phyloP scores from a whole-genome alignment of 2,888 invertebrate species.

The Saturnia japonica region DNA sequence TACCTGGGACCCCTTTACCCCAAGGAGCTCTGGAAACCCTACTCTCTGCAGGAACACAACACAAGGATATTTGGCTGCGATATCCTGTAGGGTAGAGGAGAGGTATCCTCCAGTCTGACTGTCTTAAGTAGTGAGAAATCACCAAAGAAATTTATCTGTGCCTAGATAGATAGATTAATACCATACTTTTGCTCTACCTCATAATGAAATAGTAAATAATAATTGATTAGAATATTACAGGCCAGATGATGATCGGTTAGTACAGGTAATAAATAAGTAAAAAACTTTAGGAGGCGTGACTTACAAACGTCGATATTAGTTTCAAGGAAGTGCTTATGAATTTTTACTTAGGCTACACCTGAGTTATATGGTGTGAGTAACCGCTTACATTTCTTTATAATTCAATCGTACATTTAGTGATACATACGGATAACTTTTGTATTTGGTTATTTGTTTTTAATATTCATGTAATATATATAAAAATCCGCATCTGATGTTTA shows the following conservation, averaged over 20 bases:
- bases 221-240: background rate
- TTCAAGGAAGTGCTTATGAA: constrained; percentile 27
- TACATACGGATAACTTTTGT: background rate
- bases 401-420: background rate
- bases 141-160: too few relatives aligned
- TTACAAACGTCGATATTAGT: constrained; percentile 11
- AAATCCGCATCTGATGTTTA: too few relatives aligned
- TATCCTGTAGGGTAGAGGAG: too few relatives aligned
- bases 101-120: too few relatives aligned
- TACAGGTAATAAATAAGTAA: constrained; percentile 15
- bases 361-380: constrained; percentile 19
- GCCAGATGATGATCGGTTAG: background rate
- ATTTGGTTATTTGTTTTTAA: background rate
- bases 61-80: too few relatives aligned
- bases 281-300: constrained; percentile 12
- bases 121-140: too few relatives aligned
- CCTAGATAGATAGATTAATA: too few relatives aligned
- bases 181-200: too few relatives aligned
- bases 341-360: constrained; percentile 27
- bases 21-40: too few relatives aligned
- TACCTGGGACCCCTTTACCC: too few relatives aligned
- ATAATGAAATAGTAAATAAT: background rate
- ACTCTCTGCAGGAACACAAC: too few relatives aligned
- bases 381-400: background rate
- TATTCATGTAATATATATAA: background rate